Evolutionary conservation across 2,797 vertebrate species (phyloP), one percentile per base, ranked within the genome.

Genomic region (Syngnathus rostellatus): DNA sequence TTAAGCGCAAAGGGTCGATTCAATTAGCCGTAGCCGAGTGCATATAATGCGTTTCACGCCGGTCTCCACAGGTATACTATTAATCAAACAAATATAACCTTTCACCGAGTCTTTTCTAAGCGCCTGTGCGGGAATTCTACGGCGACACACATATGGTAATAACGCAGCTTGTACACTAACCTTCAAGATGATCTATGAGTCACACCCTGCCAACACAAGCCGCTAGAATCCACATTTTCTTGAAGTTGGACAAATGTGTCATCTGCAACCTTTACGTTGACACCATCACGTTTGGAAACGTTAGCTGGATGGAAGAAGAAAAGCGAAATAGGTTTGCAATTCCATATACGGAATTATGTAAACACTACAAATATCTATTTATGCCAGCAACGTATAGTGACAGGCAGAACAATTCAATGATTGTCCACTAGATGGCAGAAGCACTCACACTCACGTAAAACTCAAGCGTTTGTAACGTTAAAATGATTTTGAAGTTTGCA

Each of bases 141-240:
- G 70, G 70, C 68, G 66, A 66, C 51, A 19, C 57, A 55, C 69
- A 57, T 38, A 65, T 62, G 62, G 55, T 75, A 71, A 72, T 70
- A 46, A 48, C 38, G 63, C 57, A 64, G 75, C 66, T 61, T 72
- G n/a, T 65, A 65, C 46, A 54, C 41, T 62, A 57, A 72, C 71
- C 70, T 77, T 73, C 63, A 69, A 66, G 54, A 64, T 70, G 76
- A 80, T 72, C 63, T 60, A 72, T 76, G 72, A 76, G 66, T 74
- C 72, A 63, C 40, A 50, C 8, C 39, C 65, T 77, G 62, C 41
- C 65, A 65, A 55, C 61, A 55, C 45, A 37, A 3, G 8, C 57
- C 6, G 41, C 70, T 62, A 23, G 65, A 73, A 79, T 72, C 54
- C 64, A 21, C 45, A 73, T 64, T 79, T 71, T 51, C 48, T 62